phyloP scores from a whole-genome alignment of 2,888 invertebrate genomes.

The Galerucella nymphaeae region DNA sequence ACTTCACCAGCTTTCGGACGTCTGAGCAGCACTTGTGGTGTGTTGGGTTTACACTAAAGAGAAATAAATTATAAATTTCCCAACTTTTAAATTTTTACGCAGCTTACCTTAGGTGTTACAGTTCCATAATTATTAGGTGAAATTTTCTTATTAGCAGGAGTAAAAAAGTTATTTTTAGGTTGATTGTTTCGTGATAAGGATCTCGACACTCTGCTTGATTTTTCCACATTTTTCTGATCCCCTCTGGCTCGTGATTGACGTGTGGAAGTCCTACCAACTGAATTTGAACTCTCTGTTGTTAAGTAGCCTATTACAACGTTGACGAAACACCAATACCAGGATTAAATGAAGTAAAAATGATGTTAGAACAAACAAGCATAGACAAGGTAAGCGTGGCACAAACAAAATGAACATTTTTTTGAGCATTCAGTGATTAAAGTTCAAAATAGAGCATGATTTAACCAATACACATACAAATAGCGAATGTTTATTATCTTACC shows the following conservation, averaged over 20 bases:
- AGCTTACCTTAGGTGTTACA: constrained; percentile 59
- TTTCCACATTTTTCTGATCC: constrained; percentile 3
- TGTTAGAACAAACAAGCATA: constrained; percentile 23
- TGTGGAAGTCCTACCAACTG: constrained; percentile 46
- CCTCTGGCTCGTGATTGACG: constrained; percentile 7
- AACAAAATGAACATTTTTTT: constrained; percentile 5
- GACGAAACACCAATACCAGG: constrained; percentile 42
- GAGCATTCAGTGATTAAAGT: neutral
- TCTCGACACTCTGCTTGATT: constrained; percentile 44
- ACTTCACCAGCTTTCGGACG: constrained; percentile 74
- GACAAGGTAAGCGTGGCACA: neutral
- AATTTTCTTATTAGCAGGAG: constrained; percentile 46
- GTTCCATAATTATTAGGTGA: constrained; percentile 48
- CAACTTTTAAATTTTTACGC: neutral
- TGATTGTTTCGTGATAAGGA: constrained; percentile 49
- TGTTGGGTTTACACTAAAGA: constrained; percentile 69
- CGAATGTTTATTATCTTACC: constrained; percentile 35
- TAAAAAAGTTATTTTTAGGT: constrained; percentile 36
- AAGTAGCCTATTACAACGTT: constrained; percentile 54
- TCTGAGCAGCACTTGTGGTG: constrained; percentile 72
- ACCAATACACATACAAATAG: neutral
- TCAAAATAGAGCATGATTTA: neutral
- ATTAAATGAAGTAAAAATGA: constrained; percentile 39
- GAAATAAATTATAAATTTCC: constrained; percentile 9
- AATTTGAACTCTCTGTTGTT: constrained; percentile 56